Evolutionary conservation across 1,140 invertebrate genomes (phyloP).

Genomic region (Drosophila saltans): DNA sequence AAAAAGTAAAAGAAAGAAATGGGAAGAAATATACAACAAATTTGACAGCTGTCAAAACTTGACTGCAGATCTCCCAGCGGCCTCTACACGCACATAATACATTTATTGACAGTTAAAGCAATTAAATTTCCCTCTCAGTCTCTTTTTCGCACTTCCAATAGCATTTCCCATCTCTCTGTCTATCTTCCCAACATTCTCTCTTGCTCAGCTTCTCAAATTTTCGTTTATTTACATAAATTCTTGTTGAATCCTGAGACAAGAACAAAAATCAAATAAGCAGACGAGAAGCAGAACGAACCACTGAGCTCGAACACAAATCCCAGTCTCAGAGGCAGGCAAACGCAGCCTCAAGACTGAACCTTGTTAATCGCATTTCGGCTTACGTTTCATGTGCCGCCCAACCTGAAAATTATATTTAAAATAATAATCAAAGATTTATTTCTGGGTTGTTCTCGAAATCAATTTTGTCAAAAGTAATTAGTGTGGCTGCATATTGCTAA

Average conservation of each 20-base stretch:
- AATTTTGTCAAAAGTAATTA: not conserved
- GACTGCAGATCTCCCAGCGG: constrained; percentile 37
- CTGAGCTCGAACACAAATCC: not conserved
- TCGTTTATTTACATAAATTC: constrained; percentile 51
- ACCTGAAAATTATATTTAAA: constrained; percentile 33
- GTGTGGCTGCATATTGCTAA: too few relatives aligned
- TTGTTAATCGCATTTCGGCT: constrained; percentile 47
- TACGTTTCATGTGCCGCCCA: constrained; percentile 19
- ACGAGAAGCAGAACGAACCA: not conserved
- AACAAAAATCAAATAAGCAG: constrained; percentile 1
- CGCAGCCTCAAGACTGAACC: constrained; percentile 8
- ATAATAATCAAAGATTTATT: constrained; percentile 11
- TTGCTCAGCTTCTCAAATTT: constrained; percentile 4
- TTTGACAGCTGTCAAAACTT: constrained; percentile 76
- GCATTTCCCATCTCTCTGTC: too few relatives aligned
- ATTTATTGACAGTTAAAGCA: constrained; percentile 74
- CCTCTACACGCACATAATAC: constrained; percentile 45
- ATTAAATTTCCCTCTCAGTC: constrained; percentile 52
- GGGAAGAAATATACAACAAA: constrained; percentile 28
- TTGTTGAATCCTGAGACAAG: not conserved
- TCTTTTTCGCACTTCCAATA: not conserved
- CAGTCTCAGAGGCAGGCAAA: not conserved
- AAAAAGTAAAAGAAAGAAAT: not conserved
- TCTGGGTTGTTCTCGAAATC: not conserved
- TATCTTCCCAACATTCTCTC: not conserved